Base-by-base conservation (phyloP, 1,140 invertebrate genomes). In the Archivesica marissinica region DNA sequence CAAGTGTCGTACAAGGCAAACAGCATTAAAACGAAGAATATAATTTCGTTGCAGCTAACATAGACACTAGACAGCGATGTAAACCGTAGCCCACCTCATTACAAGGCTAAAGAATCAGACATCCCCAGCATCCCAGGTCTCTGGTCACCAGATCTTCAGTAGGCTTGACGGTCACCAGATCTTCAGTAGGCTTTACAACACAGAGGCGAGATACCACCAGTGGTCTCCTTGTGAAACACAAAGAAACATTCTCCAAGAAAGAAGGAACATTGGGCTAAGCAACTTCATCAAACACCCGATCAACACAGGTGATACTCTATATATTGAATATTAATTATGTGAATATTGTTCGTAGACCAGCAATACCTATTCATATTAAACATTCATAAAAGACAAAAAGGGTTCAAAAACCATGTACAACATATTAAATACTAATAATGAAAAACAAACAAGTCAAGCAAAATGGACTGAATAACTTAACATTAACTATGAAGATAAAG, bases 251-350 rank as follows among this genome's bases (percentile, higher is more conserved):
- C 33, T 28, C 83, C 70, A 70, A 47, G 30, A 79, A 78, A 79
- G 38, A 78, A 11, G 66, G 66, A 38, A 70, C 33, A 38, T 70
- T 11, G 66, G 66, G 33, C 11, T 70, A 3, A 70, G 35, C 23
- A 25, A 70, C 25, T 70, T 70, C 23, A 33, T 38, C 2, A 38
- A 70, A 17, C 38, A 70, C n/a, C 33, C 33, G 1, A 70, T 70
- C 13, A 70, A 79, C 6, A 85, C 83, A 0, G 76, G 76, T 6
- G 17, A 7, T n/a, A 79, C 7, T 54, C 41, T 17, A 74, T 72
- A 64, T 38, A 70, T 88, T 20, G 64, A 79, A 20, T 33, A 50
- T 33, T 47, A 82, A 59, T 20, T 88, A 1, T 25, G 76, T 11
- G 50, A 54, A 28, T 77, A 72, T 9, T 56, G 81, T 1, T 86